phyloP scores from a whole-genome alignment of 2,113 vertebrate genomes.

The Myocastor coypus region DNA sequence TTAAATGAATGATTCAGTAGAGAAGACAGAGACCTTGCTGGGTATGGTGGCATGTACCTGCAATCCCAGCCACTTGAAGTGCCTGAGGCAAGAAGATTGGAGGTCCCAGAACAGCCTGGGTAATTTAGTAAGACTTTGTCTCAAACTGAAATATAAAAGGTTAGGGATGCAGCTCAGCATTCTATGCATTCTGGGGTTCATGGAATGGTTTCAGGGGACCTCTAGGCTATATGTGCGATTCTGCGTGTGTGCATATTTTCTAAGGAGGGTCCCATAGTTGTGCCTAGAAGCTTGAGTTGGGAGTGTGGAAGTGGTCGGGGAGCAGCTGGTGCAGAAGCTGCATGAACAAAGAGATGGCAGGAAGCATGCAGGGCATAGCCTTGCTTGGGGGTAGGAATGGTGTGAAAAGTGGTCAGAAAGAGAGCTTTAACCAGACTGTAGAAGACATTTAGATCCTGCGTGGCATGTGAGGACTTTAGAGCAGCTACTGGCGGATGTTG shows the following conservation, averaged over 20 bases:
- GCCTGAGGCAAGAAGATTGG: neutral
- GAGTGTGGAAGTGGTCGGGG: neutral
- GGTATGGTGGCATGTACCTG: neutral
- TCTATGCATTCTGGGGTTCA: neutral
- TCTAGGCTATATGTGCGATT: neutral
- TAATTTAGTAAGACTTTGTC: neutral
- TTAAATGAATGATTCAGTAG: neutral
- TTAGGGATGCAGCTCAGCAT: neutral
- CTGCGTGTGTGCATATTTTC: neutral
- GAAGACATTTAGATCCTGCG: neutral
- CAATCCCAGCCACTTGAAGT: neutral
- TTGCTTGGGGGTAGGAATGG: neutral
- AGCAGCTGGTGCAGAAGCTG: neutral
- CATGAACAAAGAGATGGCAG: neutral
- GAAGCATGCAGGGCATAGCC: neutral
- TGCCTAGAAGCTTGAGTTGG: neutral
- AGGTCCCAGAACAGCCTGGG: neutral
- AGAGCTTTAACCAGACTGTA: slow-evolving; percentile 35
- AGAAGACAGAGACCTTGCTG: neutral
- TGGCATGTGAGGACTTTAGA: neutral
- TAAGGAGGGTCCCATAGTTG: neutral
- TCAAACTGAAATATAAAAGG: neutral
- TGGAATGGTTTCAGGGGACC: neutral
- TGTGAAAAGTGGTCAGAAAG: neutral
- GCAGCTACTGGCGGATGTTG: neutral